Conservation (phyloP, 1,140 invertebrate genomes). For the Odontomachus brunneus region DNA sequence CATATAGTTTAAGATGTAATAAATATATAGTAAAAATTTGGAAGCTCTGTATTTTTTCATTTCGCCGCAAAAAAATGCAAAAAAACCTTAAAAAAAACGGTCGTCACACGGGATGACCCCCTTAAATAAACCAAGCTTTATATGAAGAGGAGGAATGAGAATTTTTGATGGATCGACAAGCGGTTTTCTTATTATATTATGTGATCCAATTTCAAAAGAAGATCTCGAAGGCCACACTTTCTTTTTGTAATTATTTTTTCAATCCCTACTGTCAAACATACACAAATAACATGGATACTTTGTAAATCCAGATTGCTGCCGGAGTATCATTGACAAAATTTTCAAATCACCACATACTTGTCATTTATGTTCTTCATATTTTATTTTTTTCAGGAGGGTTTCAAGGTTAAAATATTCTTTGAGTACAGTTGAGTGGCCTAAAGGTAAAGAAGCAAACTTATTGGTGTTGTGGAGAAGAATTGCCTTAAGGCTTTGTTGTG, state of each 20-base stretch:
- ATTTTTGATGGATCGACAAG: not conserved
- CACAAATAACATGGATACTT: constrained; percentile 32
- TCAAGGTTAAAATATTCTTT: constrained; percentile 17
- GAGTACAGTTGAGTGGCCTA: not conserved
- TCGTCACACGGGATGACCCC: no score
- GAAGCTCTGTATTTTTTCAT: no score
- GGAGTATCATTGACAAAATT: constrained; percentile 1
- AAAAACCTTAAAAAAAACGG: no score
- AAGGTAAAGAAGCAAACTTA: not conserved
- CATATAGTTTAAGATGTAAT: no score
- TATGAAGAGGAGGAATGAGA: constrained; percentile 21
- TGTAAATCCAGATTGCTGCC: not conserved
- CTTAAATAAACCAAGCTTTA: constrained; percentile 32
- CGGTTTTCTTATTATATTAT: not conserved
- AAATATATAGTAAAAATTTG: no score
- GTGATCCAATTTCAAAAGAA: not conserved
- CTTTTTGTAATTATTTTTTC: not conserved
- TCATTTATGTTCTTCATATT: constrained; percentile 12
- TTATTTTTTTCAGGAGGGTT: not conserved
- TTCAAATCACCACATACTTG: constrained; percentile 27
- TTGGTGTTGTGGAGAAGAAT: not conserved
- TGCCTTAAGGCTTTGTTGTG: not conserved
- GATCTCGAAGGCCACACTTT: constrained; percentile 1
- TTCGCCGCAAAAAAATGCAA: no score
- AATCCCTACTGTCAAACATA: constrained; percentile 4